These are phyloP conservation scores for Cyrtorhinus lividipennis DNA, from an alignment of 1,140 invertebrate genomes.

Conservation along the genomic window DNA sequence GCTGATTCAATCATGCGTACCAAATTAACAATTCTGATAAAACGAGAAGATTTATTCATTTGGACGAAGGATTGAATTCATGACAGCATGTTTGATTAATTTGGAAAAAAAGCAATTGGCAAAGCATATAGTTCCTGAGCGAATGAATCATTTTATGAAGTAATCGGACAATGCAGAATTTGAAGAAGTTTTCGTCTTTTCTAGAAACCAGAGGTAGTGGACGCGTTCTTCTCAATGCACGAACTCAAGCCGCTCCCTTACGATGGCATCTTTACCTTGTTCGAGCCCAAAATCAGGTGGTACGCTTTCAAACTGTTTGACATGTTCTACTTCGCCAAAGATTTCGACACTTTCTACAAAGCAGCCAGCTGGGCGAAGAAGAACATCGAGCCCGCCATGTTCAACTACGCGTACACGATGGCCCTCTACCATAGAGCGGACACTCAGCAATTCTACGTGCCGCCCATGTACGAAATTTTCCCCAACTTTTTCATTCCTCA, in stretches of 20 bases:
- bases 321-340: slow-evolving; percentile 48
- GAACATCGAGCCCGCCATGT: slow-evolving; percentile 45
- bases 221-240: slow-evolving; percentile 39
- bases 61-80: too few relatives aligned
- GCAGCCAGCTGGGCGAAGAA: slow-evolving; percentile 44
- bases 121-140: too few relatives aligned
- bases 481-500: slow-evolving; percentile 45
- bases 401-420: slow-evolving; percentile 42
- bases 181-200: too few relatives aligned
- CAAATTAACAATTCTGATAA: too few relatives aligned
- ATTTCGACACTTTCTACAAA: slow-evolving; percentile 28
- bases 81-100: too few relatives aligned
- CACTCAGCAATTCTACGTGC: slow-evolving; percentile 40
- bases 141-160: too few relatives aligned
- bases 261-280: slow-evolving; percentile 44
- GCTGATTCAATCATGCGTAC: too few relatives aligned
- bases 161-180: too few relatives aligned
- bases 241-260: slow-evolving; percentile 37
- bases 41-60: too few relatives aligned
- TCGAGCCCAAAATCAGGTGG: slow-evolving; percentile 41
- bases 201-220: slow-evolving; percentile 39
- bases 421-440: slow-evolving; percentile 45
- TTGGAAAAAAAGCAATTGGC: too few relatives aligned
- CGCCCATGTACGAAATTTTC: slow-evolving; percentile 48
- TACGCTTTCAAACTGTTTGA: slow-evolving; percentile 48